Evolutionary conservation across 2,888 invertebrate species (phyloP).

Genomic region (Drepana falcataria): DNA sequence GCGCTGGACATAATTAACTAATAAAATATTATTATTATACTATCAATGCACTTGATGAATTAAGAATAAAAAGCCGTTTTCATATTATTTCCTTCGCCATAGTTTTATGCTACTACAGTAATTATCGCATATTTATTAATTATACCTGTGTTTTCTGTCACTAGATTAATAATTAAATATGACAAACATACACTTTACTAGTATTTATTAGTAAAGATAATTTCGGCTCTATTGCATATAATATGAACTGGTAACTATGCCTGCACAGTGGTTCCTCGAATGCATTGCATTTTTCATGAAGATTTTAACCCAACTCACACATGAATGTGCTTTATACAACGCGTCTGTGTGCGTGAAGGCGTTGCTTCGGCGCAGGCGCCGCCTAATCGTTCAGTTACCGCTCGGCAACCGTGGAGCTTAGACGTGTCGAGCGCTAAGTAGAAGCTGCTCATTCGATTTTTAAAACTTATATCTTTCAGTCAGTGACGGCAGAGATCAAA

Average conservation of each 20-base stretch:
- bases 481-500: conserved; percentile 58
- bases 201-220: too few species aligned
- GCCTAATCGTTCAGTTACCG: conserved; percentile 54
- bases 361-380: conserved; percentile 61
- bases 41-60: too few species aligned
- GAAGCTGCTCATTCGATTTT: conserved; percentile 15
- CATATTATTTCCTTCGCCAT: too few species aligned
- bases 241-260: conserved; percentile 6
- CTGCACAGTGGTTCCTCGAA: conserved; percentile 40
- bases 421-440: conserved; percentile 29
- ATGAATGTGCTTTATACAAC: conserved; percentile 13
- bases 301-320: conserved; percentile 38
- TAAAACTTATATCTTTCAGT: conserved; percentile 20
- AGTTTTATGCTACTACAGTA: too few species aligned
- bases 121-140: too few species aligned
- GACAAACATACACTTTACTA: too few species aligned
- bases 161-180: too few species aligned
- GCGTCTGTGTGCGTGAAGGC: conserved; percentile 51
- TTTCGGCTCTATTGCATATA: too few species aligned
- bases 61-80: too few species aligned
- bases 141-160: too few species aligned
- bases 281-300: conserved; percentile 64
- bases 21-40: too few species aligned
- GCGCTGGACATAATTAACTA: too few species aligned
- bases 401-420: conserved; percentile 37